Evolutionary conservation across 2,113 vertebrate species (phyloP).

Genomic region (Sminthopsis crassicaudata): DNA sequence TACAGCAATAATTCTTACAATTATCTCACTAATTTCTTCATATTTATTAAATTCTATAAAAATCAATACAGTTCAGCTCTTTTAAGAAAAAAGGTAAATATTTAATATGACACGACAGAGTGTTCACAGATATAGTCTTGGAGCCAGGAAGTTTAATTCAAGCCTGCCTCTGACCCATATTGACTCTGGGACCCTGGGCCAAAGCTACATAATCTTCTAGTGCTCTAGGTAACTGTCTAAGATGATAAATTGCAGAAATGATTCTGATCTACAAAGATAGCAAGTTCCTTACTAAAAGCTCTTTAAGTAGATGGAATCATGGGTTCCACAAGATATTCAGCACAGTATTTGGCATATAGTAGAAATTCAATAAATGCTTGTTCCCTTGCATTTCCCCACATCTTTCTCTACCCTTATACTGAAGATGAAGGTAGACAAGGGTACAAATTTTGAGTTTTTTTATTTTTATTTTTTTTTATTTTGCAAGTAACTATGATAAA

Average conservation of each 20-base stretch:
- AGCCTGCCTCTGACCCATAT: neutral
- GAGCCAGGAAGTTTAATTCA: neutral
- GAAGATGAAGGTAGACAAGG: neutral
- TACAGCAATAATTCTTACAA: neutral
- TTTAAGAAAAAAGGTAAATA: neutral
- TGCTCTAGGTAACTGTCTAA: neutral
- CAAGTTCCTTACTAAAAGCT: neutral
- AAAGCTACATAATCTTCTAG: neutral
- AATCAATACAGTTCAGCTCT: neutral
- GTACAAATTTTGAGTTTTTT: neutral
- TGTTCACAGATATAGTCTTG: too few species aligned
- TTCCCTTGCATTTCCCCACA: neutral
- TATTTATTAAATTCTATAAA: too few species aligned
- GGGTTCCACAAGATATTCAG: neutral
- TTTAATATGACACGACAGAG: neutral
- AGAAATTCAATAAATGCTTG: neutral
- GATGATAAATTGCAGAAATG: neutral
- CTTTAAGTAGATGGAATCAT: too few species aligned
- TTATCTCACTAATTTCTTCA: neutral
- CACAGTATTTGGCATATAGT: neutral
- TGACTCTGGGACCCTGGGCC: neutral
- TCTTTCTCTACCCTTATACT: neutral
- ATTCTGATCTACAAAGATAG: neutral
- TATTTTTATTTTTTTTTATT: neutral
- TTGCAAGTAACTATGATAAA: neutral